These are phyloP conservation scores for Manduca sexta DNA, from an alignment of 1,140 invertebrate genomes.

Conservation along the genomic window DNA sequence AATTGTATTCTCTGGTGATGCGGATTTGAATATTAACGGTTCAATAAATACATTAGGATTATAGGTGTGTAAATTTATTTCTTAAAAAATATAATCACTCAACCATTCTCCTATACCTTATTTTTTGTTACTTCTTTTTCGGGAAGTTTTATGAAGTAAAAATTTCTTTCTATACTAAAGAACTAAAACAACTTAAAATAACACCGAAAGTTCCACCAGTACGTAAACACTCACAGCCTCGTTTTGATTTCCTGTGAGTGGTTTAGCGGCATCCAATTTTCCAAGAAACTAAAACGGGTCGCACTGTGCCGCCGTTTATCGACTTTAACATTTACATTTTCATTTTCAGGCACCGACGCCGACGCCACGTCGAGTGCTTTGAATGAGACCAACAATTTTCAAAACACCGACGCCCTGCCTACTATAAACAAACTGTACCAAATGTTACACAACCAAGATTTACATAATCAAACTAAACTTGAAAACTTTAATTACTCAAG, in stretches of 20 bases:
- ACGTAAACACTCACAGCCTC: too few relatives aligned
- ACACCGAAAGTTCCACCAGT: too few relatives aligned
- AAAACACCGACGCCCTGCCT: conserved; percentile 27
- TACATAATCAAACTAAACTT: conserved; percentile 32
- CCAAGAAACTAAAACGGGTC: not conserved
- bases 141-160: too few relatives aligned
- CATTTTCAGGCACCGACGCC: conserved; percentile 48
- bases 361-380: conserved; percentile 35
- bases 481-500: conserved; percentile 29
- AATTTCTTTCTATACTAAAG: too few relatives aligned
- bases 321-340: conserved; percentile 16
- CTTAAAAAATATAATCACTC: too few relatives aligned
- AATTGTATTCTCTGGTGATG: too few relatives aligned
- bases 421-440: conserved; percentile 58
- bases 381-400: conserved; percentile 27
- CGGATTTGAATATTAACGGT: too few relatives aligned
- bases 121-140: too few relatives aligned
- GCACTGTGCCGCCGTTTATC: conserved; percentile 4
- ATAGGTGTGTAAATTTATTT: too few relatives aligned
- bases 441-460: conserved; percentile 45
- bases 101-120: too few relatives aligned
- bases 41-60: too few relatives aligned
- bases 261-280: not conserved
- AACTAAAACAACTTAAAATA: too few relatives aligned
- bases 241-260: not conserved